These are phyloP conservation scores for Notodonta ziczac DNA, from an alignment of 2,888 invertebrate genomes.

Conservation along the genomic window DNA sequence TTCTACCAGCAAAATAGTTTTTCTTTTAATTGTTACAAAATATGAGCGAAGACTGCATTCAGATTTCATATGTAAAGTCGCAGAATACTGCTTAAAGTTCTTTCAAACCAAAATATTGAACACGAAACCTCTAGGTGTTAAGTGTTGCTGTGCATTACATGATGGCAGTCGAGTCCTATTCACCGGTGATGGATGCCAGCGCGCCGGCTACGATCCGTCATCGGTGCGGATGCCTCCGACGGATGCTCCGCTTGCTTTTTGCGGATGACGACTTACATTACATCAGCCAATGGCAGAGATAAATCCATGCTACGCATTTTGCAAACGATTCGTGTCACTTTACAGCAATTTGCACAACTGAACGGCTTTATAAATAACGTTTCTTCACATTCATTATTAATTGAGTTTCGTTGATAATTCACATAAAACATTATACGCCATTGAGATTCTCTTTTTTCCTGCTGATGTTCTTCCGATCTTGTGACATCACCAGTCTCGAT, in stretches of 20 bases:
- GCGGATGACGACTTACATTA: conserved; percentile 41
- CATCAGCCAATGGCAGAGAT: conserved; percentile 45
- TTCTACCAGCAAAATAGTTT: too few species aligned
- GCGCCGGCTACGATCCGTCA: conserved; percentile 49
- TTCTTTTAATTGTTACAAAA: too few species aligned
- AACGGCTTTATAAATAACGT: background rate
- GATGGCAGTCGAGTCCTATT: conserved; percentile 16
- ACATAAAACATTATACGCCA: conserved; percentile 6
- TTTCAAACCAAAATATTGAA: too few species aligned
- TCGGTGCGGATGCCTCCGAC: conserved; percentile 45
- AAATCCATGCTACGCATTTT: conserved; percentile 25
- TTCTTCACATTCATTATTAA: background rate
- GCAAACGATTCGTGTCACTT: background rate
- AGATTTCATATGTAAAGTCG: too few species aligned
- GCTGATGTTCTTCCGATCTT: conserved; percentile 16
- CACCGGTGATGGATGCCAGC: conserved; percentile 52
- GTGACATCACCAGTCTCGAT: conserved; percentile 37
- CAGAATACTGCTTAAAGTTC: too few species aligned
- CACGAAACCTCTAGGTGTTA: conserved; percentile 9
- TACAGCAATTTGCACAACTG: background rate
- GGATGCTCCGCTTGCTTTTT: conserved; percentile 48
- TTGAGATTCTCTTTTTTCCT: conserved; percentile 12
- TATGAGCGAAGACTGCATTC: too few species aligned
- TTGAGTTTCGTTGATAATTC: background rate
- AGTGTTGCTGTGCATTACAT: conserved; percentile 18